phyloP scores from a whole-genome alignment of 2,113 vertebrate genomes.

The Pristiophorus japonicus region DNA sequence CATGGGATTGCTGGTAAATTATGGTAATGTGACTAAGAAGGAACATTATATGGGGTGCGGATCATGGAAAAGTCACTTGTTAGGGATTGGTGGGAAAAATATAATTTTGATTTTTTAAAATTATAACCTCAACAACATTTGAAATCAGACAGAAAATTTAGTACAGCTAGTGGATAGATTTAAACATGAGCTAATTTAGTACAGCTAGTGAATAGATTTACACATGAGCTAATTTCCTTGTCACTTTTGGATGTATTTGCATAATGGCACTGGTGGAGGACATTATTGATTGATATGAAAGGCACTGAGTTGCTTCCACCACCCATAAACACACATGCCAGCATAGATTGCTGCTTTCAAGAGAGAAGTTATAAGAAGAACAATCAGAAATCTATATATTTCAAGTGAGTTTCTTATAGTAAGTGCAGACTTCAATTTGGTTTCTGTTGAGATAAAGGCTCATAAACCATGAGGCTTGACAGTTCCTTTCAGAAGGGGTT shows the following conservation, averaged over 20 bases:
- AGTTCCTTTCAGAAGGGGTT: background rate
- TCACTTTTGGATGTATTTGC: background rate
- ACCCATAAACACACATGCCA: background rate
- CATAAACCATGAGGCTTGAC: background rate
- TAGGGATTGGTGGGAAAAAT: background rate
- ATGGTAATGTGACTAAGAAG: too few species aligned
- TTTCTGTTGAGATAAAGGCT: background rate
- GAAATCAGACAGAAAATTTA: background rate
- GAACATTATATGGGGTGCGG: background rate
- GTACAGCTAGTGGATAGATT: background rate
- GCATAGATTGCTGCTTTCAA: background rate
- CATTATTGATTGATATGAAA: background rate
- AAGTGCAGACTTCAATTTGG: background rate
- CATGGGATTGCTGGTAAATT: too few species aligned
- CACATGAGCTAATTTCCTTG: background rate
- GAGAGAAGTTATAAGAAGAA: background rate
- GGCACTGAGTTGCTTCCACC: background rate
- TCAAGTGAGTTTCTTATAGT: background rate
- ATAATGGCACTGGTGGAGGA: background rate
- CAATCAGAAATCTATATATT: constrained; percentile 17
- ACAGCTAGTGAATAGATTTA: background rate
- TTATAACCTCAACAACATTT: background rate
- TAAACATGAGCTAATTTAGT: background rate
- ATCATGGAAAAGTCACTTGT: background rate
- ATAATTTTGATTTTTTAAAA: background rate